Evolutionary conservation across 2,888 invertebrate genomes (phyloP), one percentile per base, ranked within the genome.

Genomic region (Cerastis leucographa): DNA sequence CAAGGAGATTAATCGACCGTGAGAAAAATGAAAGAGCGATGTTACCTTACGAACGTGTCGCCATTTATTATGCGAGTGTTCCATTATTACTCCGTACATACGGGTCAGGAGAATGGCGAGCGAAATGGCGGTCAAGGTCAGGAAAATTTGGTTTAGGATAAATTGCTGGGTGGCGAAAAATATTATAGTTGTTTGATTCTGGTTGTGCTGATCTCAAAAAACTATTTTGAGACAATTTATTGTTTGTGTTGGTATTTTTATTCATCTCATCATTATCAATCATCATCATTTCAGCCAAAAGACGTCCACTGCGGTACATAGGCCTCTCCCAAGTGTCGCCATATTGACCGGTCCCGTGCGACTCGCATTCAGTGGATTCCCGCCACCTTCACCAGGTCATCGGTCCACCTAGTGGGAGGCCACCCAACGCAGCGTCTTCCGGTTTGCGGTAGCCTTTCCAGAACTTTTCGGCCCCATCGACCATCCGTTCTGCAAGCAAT

Each of bases 1-100:
- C 83, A 86, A 84, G 87, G 91, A 93, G 94, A 95, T 94, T 93
- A 94, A 95, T 95, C 91, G 93, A 91, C 90, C 90, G 92, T 91
- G 92, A 89, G 93, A 94, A 94, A 95, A 94, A 95, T 94, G 94
- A 92, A 93, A 92, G 93, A 93, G 90, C 91, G 89, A 89, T 90
- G 92, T 91, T 94, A 94, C 94, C 94, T 91, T 92, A 88, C 90
- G 88, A 90, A 93, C 93, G 93, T 92, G 93, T 91, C 92, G 89
- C 91, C 94, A 93, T 95, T 93, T 94, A 93, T 95, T 92, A 94
- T 91, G 90, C 90, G 89, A 91, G 88, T 87, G 89, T 91, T 91
- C 93, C 92, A 93, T 94, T 94, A 93, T 92, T 92, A 90, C 89
- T 78, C 72, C 42, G 86, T 71, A 87, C 87, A 88, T 80, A 92